Evolutionary conservation across 2,113 vertebrate species (phyloP), one percentile per base, ranked within the genome.

Genomic region (Siniperca chuatsi): DNA sequence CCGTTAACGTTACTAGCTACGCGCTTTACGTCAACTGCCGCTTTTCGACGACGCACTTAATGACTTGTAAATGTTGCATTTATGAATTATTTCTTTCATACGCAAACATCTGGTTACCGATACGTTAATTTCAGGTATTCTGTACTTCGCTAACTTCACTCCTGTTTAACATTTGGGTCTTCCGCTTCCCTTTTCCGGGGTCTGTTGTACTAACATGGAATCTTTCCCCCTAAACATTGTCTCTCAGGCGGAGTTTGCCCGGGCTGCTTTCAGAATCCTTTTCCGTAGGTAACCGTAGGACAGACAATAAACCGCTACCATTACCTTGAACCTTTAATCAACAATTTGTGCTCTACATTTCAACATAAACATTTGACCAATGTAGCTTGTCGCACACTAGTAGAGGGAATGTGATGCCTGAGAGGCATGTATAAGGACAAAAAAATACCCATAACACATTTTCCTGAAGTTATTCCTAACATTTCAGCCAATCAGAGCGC

Each of bases 111-210:
- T 29, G 1, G 8, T 1, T 11, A 20, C 2, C 0, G 1, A 52
- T 15, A 81, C 6, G 4, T 65, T 52, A 21, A 68, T 65, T 69
- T 25, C 2, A 48, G 20, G 2, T 15, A 21, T 61, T 66, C 1
- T 37, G 29, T 1, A 79, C 72, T 75, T 77, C 5, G 21, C 40
- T n/a, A 80, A 86, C 66, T 88, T 82, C 48, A 46, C 37, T 79
- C 50, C 52, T 52, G 57, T 87, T 67, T 42, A 21, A 46, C 58
- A 64, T 75, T 81, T 44, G 13, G 37, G 15, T 79, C 82, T 82
- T 90, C 88, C 82, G 85, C 94, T 93, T 94, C 86, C 82, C 87
- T 84, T 84, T 95, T 94, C 93, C 94, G 93, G 94, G 92, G 68
- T 92, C 89, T 89, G 81, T 83, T 88, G 40, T 78, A 64, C 48